phyloP scores from a whole-genome alignment of 2,888 invertebrate species.

The Euphydryas editha region DNA sequence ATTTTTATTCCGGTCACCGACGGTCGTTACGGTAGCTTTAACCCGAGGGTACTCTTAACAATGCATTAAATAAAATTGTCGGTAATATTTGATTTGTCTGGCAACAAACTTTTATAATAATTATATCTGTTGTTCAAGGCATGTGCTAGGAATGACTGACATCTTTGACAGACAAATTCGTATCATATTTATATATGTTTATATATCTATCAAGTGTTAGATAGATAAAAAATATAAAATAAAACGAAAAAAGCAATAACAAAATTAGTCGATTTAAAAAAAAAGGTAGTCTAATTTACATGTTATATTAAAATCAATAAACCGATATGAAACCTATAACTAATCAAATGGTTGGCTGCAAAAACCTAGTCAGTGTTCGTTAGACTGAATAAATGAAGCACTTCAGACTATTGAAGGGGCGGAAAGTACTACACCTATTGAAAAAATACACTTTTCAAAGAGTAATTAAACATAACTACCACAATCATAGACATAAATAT shows the following conservation, averaged over 20 bases:
- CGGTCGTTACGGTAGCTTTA: constrained; percentile 42
- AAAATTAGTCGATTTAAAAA: neutral
- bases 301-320: constrained; percentile 12
- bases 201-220: no score
- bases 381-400: constrained; percentile 28
- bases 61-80: constrained; percentile 19
- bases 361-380: constrained; percentile 16
- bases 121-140: no score
- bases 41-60: constrained; percentile 6
- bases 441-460: constrained; percentile 17
- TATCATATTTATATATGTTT: no score
- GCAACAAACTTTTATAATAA: no score
- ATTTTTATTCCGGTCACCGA: constrained; percentile 65
- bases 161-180: no score
- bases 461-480: constrained; percentile 17
- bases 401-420: constrained; percentile 17
- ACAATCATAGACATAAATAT: neutral
- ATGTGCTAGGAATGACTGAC: no score
- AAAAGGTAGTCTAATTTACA: neutral
- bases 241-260: neutral
- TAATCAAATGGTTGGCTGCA: constrained; percentile 15
- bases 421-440: constrained; percentile 15
- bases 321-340: constrained; percentile 13
- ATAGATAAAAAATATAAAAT: neutral
- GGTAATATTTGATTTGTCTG: neutral